Conservation (phyloP, 2,888 invertebrate species). For the Lampropteryx suffumata region DNA sequence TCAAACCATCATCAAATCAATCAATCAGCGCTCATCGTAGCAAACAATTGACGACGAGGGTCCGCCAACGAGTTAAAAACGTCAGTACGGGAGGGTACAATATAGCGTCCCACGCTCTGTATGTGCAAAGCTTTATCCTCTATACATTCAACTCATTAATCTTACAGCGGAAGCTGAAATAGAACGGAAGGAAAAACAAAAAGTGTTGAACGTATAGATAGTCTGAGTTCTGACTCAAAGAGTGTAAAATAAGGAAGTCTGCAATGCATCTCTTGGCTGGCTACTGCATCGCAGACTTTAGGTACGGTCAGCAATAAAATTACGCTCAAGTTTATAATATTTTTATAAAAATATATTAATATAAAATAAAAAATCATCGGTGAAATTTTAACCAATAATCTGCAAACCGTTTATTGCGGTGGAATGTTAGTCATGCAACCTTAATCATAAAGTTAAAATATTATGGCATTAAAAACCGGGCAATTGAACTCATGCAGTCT, state of each 20-base stretch:
- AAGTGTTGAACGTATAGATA: conserved; percentile 11
- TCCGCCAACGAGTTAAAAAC: too few relatives aligned
- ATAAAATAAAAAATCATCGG: neutral
- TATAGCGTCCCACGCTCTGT: neutral
- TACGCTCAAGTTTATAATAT: neutral
- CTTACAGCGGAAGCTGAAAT: conserved; percentile 21
- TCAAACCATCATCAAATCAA: too few relatives aligned
- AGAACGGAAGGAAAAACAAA: conserved; percentile 23
- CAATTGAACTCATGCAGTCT: too few relatives aligned
- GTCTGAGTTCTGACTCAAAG: conserved; percentile 12
- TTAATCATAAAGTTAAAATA: too few relatives aligned
- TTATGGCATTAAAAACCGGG: too few relatives aligned
- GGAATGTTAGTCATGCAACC: too few relatives aligned
- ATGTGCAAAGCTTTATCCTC: conserved; percentile 1
- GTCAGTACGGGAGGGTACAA: too few relatives aligned
- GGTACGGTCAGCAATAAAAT: neutral
- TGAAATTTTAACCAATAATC: neutral
- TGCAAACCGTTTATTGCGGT: too few relatives aligned
- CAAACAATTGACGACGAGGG: too few relatives aligned
- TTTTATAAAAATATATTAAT: too few relatives aligned
- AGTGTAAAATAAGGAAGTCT: conserved; percentile 16
- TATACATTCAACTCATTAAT: conserved; percentile 23
- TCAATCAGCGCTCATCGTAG: too few relatives aligned
- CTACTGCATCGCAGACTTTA: neutral
- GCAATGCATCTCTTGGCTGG: conserved; percentile 10